These are phyloP conservation scores for Patella pellucida DNA, from an alignment of 2,888 invertebrate genomes.

Conservation along the genomic window DNA sequence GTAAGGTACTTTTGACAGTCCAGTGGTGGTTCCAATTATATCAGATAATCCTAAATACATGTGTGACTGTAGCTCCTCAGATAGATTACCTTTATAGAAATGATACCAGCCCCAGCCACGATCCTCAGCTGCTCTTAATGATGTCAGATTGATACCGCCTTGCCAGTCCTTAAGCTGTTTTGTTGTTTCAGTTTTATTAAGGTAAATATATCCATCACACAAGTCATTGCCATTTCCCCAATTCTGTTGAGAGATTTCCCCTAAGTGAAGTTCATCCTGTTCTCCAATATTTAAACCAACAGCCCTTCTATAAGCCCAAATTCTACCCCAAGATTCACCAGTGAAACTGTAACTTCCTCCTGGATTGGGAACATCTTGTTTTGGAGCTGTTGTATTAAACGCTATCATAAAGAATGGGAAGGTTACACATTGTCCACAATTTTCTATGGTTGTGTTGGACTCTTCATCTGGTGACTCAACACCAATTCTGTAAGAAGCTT, in stretches of 20 bases:
- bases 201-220: constrained; percentile 23
- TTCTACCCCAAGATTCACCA: constrained; percentile 25
- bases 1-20: constrained; percentile 32
- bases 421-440: constrained; percentile 34
- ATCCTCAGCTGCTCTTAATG: constrained; percentile 24
- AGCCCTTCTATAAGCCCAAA: constrained; percentile 37
- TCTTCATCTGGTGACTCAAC: constrained; percentile 30
- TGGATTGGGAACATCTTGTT: constrained; percentile 10
- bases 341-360: constrained; percentile 24
- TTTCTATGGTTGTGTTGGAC: constrained; percentile 23
- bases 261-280: constrained; percentile 19
- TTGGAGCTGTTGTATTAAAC: neutral
- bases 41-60: constrained; percentile 17
- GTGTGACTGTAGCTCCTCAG: constrained; percentile 7
- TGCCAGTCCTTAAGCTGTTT: constrained; percentile 26
- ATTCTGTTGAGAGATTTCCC: constrained; percentile 38
- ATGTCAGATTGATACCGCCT: constrained; percentile 28
- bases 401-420: constrained; percentile 30
- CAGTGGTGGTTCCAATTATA: constrained; percentile 24
- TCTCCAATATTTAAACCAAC: constrained; percentile 3
- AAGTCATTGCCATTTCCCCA: constrained; percentile 38
- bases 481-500: constrained; percentile 31
- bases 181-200: constrained; percentile 18
- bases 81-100: constrained; percentile 25
- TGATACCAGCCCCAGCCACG: constrained; percentile 32